Conservation (phyloP, 2,797 vertebrate species). For the Gambelia wislizenii region DNA sequence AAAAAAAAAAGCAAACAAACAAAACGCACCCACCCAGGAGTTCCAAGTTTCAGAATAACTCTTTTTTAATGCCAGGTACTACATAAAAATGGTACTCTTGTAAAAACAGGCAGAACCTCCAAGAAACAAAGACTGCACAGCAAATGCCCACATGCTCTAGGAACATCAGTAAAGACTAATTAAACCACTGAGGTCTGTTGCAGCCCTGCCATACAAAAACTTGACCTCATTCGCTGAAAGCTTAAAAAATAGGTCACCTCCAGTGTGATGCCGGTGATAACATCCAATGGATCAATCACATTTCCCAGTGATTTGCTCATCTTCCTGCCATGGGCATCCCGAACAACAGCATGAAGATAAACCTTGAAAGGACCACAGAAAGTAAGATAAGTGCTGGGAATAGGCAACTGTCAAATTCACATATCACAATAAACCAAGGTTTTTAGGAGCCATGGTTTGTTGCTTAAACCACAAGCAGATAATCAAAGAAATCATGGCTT, state of each 20-base stretch:
- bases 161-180: neutral
- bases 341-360: conserved; percentile 92
- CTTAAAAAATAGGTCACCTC: conserved; percentile 79
- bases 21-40: too few relatives aligned
- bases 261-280: conserved; percentile 89
- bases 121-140: too few relatives aligned
- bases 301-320: conserved; percentile 97
- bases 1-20: too few relatives aligned
- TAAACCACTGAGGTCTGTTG: neutral
- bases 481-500: neutral
- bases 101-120: too few relatives aligned
- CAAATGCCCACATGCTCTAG: too few relatives aligned
- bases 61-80: too few relatives aligned
- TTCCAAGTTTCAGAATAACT: too few relatives aligned
- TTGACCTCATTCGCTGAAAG: neutral
- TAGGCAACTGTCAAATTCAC: neutral
- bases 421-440: neutral
- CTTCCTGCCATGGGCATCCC: conserved; percentile 92
- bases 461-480: neutral
- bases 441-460: neutral
- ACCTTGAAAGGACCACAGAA: conserved; percentile 78
- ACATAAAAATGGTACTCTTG: too few relatives aligned
- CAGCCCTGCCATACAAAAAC: neutral
- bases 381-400: neutral
- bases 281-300: conserved; percentile 93